phyloP scores from a whole-genome alignment of 2,888 invertebrate genomes.

The Cataglyphis cursor region DNA sequence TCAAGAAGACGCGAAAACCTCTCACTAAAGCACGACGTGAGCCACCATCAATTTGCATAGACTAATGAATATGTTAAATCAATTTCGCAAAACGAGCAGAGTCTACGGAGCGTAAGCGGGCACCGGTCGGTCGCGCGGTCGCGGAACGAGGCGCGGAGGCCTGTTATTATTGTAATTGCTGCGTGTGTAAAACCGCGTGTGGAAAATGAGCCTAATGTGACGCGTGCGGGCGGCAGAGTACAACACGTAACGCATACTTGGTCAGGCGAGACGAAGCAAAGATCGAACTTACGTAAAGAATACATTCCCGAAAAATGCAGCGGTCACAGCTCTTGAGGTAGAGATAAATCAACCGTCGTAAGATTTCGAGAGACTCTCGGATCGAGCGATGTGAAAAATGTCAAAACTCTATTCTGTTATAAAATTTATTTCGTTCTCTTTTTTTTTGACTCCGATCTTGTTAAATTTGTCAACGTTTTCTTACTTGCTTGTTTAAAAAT shows the following conservation, averaged over 20 bases:
- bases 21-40: background rate
- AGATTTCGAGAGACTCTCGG: background rate
- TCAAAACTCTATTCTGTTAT: background rate
- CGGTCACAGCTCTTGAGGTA: background rate
- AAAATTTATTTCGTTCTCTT: background rate
- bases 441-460: background rate
- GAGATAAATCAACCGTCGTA: background rate
- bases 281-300: background rate
- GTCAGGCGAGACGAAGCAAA: background rate
- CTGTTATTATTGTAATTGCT: constrained; percentile 86
- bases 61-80: constrained; percentile 86
- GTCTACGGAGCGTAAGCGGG: constrained; percentile 74
- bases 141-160: constrained; percentile 78
- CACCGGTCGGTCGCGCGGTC: constrained; percentile 70
- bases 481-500: background rate
- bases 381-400: background rate
- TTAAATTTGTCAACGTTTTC: background rate
- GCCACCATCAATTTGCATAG: constrained; percentile 82
- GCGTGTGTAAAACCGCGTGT: constrained; percentile 84
- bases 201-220: constrained; percentile 86
- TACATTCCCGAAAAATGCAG: background rate
- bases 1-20: constrained; percentile 1
- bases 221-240: constrained; percentile 81
- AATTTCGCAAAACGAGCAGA: constrained; percentile 84
- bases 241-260: constrained; percentile 20